Percentiles rank a stretch among this genome's conserved stretches.
phyloP scores from a whole-genome alignment of 2,888 invertebrate genomes.

The Ophion ellenae region DNA sequence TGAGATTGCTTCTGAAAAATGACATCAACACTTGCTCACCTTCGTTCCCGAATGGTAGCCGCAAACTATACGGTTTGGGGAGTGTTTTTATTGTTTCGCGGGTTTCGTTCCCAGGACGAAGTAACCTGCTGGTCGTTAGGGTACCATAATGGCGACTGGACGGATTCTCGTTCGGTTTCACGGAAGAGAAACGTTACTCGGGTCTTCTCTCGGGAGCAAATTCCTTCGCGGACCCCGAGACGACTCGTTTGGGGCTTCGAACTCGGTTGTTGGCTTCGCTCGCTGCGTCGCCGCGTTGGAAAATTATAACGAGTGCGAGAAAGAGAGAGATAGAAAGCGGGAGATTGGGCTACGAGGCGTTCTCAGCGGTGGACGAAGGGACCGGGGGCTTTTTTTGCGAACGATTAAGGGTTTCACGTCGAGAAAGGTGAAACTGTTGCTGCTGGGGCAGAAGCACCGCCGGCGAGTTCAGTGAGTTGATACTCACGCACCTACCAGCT shows the following conservation, averaged over 20 bases:
- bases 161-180: slow-evolving; percentile 58
- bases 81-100: slow-evolving; percentile 21
- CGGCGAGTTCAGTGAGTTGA: slow-evolving; percentile 52
- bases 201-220: slow-evolving; percentile 60
- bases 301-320: slow-evolving; percentile 12
- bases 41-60: slow-evolving; percentile 17
- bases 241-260: slow-evolving; percentile 57
- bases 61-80: slow-evolving; percentile 18
- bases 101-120: slow-evolving; percentile 57
- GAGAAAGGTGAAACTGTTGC: slow-evolving; percentile 65
- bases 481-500: slow-evolving; percentile 51
- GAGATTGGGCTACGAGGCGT: slow-evolving; percentile 49
- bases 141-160: slow-evolving; percentile 58
- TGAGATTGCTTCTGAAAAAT: slow-evolving; percentile 44
- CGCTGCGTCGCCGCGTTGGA: slow-evolving; percentile 20
- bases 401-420: slow-evolving; percentile 65
- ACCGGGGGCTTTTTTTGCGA: slow-evolving; percentile 44
- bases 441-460: slow-evolving; percentile 54
- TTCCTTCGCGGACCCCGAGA: slow-evolving; percentile 56
- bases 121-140: slow-evolving; percentile 52
- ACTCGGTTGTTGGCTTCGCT: slow-evolving; percentile 40
- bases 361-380: slow-evolving; percentile 50
- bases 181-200: slow-evolving; percentile 59
- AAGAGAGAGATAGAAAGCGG: slow-evolving; percentile 8
- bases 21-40: slow-evolving; percentile 22